Evolutionary conservation across 1,140 invertebrate species (phyloP), one percentile per base, ranked within the genome.

Genomic region (Drosophila leontia): DNA sequence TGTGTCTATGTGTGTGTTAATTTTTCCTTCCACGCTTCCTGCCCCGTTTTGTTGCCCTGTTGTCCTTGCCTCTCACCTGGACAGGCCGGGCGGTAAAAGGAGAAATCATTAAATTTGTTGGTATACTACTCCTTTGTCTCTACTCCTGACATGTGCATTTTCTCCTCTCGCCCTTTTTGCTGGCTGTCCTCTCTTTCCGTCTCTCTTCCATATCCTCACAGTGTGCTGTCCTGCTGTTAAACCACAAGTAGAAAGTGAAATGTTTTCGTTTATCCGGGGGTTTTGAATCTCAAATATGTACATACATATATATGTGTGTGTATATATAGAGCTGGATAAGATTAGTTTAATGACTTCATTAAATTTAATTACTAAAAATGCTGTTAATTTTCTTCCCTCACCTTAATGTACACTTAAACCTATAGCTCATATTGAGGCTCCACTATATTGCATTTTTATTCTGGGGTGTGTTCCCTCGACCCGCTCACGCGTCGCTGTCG

Each of bases 31-130:
- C 57, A 70, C 50, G 34, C 61, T 82, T 76, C 78, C 70, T 71
- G 65, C 48, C 35, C 34, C 29, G 58, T 48, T 47, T 80, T 47
- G 17, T 55, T 35, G 34, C 41, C 32, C 60, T 47, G 32, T 44
- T 58, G 37, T 65, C 59, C 61, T 74, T 61, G 63, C 63, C 32
- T 35, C 39, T 70, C 82, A 91, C 82, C 74, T 91, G 79, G 77
- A 32, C 76, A 34, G 51, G 34, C 29, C 19, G 17, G 55, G 48
- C 53, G 35, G 51, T 59, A 42, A 77, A 39, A 78, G 26, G 77
- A 82, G 80, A 83, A 91, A 91, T 91, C 75, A 91, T 91, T 91
- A 91, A 91, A 87, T 87, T 91, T 91, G 80, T 91, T 91, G 80
- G 82, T 91, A 91, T 91, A 88, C 82, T 72, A 88, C 82, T 77